phyloP scores from a whole-genome alignment of 2,797 vertebrate genomes.

The Enteromius argenteus region DNA sequence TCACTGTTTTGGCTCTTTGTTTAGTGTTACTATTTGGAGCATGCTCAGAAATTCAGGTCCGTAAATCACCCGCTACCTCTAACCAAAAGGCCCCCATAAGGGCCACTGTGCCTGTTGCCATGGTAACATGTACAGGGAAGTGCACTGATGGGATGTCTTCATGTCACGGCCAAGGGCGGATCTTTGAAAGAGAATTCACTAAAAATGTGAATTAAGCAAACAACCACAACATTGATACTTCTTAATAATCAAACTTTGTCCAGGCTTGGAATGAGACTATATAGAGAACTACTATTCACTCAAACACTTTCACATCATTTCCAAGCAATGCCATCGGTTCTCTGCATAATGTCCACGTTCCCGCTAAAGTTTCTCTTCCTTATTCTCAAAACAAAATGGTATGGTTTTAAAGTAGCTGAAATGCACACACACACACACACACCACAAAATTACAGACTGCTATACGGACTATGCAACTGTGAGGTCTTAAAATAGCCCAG shows the following conservation, averaged over 20 bases:
- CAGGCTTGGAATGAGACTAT: background rate
- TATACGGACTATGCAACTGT: slow-evolving; percentile 31
- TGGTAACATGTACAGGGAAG: slow-evolving; percentile 47
- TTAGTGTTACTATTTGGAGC: slow-evolving; percentile 17
- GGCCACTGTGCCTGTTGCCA: slow-evolving; percentile 49
- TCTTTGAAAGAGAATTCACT: background rate
- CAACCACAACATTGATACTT: background rate
- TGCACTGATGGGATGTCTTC: slow-evolving; percentile 47
- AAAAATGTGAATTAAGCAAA: slow-evolving; percentile 10
- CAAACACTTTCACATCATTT: background rate
- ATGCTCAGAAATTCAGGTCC: slow-evolving; percentile 32
- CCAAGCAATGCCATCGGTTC: background rate
- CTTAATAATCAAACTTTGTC: slow-evolving; percentile 8
- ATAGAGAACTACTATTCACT: background rate
- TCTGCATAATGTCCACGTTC: background rate
- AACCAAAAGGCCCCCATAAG: slow-evolving; percentile 16
- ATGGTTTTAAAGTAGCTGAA: slow-evolving; percentile 30
- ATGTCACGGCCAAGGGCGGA: slow-evolving; percentile 26
- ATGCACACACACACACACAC: slow-evolving; percentile 29
- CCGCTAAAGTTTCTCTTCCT: background rate
- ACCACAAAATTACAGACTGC: slow-evolving; percentile 57
- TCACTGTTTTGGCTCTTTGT: slow-evolving; percentile 20
- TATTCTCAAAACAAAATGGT: background rate
- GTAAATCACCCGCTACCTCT: slow-evolving; percentile 33
- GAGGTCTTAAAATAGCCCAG: slow-evolving; percentile 50